These are phyloP conservation scores for Xenops minutus DNA, from an alignment of 2,797 vertebrate genomes.

Conservation along the genomic window DNA sequence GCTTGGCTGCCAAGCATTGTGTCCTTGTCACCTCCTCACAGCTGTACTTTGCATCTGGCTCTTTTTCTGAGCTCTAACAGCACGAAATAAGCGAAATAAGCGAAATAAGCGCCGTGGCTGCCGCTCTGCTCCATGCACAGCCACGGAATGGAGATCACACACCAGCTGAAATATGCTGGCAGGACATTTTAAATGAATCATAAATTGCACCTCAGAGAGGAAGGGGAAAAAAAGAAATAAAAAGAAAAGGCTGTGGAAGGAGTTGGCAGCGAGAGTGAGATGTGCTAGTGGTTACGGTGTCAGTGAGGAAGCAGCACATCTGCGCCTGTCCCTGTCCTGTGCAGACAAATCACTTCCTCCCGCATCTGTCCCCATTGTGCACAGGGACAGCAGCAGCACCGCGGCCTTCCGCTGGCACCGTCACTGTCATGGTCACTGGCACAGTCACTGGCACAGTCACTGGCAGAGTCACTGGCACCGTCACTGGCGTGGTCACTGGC, in stretches of 20 bases:
- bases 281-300: neutral
- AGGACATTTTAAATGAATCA: neutral
- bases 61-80: neutral
- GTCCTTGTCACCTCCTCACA: neutral
- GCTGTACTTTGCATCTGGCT: slow-evolving; percentile 7
- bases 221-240: accelerated
- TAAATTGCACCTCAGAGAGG: neutral
- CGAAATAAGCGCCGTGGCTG: neutral
- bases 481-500: too few relatives aligned
- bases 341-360: slow-evolving; percentile 46
- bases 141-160: neutral
- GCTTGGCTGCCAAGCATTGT: slow-evolving; percentile 30
- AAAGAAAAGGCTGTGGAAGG: neutral
- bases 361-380: slow-evolving; percentile 18
- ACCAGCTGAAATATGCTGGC: neutral
- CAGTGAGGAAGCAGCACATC: slow-evolving; percentile 21
- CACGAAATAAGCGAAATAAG: neutral
- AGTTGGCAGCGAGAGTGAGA: neutral
- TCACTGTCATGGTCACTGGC: too few relatives aligned
- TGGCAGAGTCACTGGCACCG: too few relatives aligned
- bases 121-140: neutral
- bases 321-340: neutral
- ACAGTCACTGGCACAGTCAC: too few relatives aligned
- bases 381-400: neutral
- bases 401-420: neutral